Evolutionary conservation across 2,797 vertebrate genomes (phyloP), one percentile per base, ranked within the genome.

Genomic region (Pseudopleuronectes americanus): DNA sequence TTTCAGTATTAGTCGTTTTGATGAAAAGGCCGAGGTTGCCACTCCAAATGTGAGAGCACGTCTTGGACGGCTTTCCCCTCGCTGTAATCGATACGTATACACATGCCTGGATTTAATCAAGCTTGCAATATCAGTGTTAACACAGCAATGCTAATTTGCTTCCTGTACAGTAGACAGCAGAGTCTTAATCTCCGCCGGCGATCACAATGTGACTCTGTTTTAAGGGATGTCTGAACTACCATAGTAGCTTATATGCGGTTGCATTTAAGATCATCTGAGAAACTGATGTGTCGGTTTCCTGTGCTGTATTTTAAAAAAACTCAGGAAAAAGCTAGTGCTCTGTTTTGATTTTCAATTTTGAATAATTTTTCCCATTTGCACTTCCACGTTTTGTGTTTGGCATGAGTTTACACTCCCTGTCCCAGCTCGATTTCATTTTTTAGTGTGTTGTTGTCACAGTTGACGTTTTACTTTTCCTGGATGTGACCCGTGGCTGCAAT

Each of bases 81-180:
- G 26, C 69, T 77, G 84, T 71, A 88, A 90, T 81, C 80, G 62
- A 90, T 82, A 83, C 57, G 36, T 41, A 12, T 4, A 19, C 57
- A 26, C 53, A 48, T 51, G 77, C 59, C 87, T 82, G 90, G 84
- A 73, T 87, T 89, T 84, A 87, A 87, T 90, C 87, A 89, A 74
- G 75, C 67, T 52, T 78, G 71, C 55, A 36, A 74, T 87, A 84
- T 81, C 66, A 43, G 62, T 28, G 83, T 84, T 84, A 87, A 82
- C 72, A 68, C 71, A 58, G 65, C 67, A 79, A 56, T 74, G 26
- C 69, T 87, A 83, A 88, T 88, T 86, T 69, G 73, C 73, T 84
- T 84, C 76, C 80, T 78, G 80, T 62, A 49, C 66, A 66, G 54
- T 56, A 57, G 65, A 78, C 28, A 6, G 83, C 47, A 31, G 63